Evolutionary conservation across 1,140 invertebrate genomes (phyloP).

Genomic region (Propsilocerus akamusi): DNA sequence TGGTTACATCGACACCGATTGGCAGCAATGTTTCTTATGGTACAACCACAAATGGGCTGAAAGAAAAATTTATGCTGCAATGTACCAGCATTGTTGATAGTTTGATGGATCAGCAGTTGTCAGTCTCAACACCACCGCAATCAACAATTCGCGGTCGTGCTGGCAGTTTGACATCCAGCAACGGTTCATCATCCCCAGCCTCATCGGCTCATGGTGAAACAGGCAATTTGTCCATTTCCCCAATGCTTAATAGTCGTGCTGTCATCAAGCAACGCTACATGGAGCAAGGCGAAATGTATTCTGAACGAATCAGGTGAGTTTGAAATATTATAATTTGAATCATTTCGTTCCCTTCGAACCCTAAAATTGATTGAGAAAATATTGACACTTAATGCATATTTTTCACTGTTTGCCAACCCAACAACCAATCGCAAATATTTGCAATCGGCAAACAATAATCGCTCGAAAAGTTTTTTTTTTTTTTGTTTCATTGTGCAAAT

Average conservation of each 20-base stretch:
- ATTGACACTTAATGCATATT: too few relatives aligned
- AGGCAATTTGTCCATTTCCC: neutral
- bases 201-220: slow-evolving; percentile 47
- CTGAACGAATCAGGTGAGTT: slow-evolving; percentile 60
- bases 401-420: too few relatives aligned
- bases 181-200: slow-evolving; percentile 44
- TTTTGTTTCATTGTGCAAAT: too few relatives aligned
- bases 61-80: too few relatives aligned
- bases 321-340: neutral
- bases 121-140: slow-evolving; percentile 15
- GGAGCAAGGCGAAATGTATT: slow-evolving; percentile 57
- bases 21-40: too few relatives aligned
- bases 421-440: too few relatives aligned
- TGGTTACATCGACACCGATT: slow-evolving; percentile 20
- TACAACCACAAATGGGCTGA: slow-evolving; percentile 4
- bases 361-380: too few relatives aligned
- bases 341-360: too few relatives aligned
- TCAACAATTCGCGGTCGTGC: slow-evolving; percentile 29
- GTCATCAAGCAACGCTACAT: slow-evolving; percentile 19
- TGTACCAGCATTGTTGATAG: neutral
- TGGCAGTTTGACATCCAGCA: slow-evolving; percentile 44
- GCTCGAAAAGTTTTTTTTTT: too few relatives aligned
- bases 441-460: too few relatives aligned
- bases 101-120: slow-evolving; percentile 5
- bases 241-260: slow-evolving; percentile 5